A percentile compares a stretch with the other conserved stretches of the same genome.
Conservation (phyloP, 1,140 invertebrate genomes). For the Drosophila lowei region DNA sequence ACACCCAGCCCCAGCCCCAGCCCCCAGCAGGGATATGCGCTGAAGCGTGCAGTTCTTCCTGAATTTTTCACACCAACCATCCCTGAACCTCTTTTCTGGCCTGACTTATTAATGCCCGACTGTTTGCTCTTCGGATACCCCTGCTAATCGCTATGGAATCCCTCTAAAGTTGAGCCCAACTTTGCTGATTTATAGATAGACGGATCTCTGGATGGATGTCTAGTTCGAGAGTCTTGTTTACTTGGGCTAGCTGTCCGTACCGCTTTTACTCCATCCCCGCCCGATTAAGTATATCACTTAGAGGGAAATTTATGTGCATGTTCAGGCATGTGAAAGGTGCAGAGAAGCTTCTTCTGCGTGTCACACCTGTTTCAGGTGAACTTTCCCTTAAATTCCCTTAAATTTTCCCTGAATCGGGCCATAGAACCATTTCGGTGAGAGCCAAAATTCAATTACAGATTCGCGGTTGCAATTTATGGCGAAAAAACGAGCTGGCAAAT, state of each 20-base stretch:
- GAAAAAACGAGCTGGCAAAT: constrained; percentile 12
- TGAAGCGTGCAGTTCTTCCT: constrained; percentile 59
- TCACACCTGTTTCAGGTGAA: constrained; percentile 13
- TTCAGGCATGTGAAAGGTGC: constrained; percentile 50
- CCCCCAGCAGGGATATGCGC: constrained; percentile 48
- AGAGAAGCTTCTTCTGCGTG: constrained; percentile 26
- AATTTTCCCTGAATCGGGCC: too few species aligned
- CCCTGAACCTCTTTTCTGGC: constrained; percentile 27
- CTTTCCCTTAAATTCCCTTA: too few species aligned
- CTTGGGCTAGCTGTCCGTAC: constrained; percentile 39
- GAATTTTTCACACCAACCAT: constrained; percentile 43
- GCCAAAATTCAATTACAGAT: background rate
- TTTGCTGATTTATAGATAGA: constrained; percentile 18
- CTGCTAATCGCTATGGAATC: constrained; percentile 18
- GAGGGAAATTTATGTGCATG: constrained; percentile 64
- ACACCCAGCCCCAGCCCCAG: constrained; percentile 3
- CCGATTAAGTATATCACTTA: constrained; percentile 46
- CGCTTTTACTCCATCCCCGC: constrained; percentile 36
- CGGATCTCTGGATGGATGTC: background rate
- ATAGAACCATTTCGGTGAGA: background rate
- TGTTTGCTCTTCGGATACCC: constrained; percentile 25
- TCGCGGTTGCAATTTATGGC: constrained; percentile 25
- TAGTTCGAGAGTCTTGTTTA: constrained; percentile 44
- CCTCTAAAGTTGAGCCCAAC: constrained; percentile 26
- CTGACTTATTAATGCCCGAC: constrained; percentile 72